These are phyloP conservation scores for Scaptomyza reducta DNA, from an alignment of 2,888 invertebrate genomes.

Conservation along the genomic window DNA sequence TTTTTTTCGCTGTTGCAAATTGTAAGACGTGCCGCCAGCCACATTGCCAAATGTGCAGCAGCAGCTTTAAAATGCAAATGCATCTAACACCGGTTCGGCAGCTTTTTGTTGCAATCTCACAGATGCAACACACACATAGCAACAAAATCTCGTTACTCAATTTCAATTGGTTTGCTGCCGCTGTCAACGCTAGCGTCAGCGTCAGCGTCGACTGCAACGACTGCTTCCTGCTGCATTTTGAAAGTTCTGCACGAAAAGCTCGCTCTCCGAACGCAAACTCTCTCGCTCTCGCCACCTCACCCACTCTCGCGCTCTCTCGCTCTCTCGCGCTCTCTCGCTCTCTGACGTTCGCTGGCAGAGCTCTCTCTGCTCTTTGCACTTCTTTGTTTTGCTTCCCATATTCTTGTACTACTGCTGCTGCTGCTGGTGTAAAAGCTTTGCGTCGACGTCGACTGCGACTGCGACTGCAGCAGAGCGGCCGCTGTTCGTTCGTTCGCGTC, in stretches of 20 bases:
- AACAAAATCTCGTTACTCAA: slow-evolving; percentile 77
- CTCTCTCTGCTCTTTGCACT: slow-evolving; percentile 68
- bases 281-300: slow-evolving; percentile 16
- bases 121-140: slow-evolving; percentile 45
- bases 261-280: slow-evolving; percentile 36
- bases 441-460: slow-evolving; percentile 53
- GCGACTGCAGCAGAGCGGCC: slow-evolving; percentile 46
- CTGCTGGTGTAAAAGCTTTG: slow-evolving; percentile 72
- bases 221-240: slow-evolving; percentile 66
- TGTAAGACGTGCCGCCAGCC: slow-evolving; percentile 67
- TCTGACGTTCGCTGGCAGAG: slow-evolving; percentile 20
- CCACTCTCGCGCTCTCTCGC: slow-evolving; percentile 9
- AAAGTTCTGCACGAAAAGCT: slow-evolving; percentile 69
- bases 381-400: slow-evolving; percentile 79
- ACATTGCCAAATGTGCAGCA: slow-evolving; percentile 63
- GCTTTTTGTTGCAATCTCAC: slow-evolving; percentile 68
- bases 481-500: slow-evolving; percentile 68
- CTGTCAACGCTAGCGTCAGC: slow-evolving; percentile 18
- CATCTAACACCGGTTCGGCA: slow-evolving; percentile 79
- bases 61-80: slow-evolving; percentile 72
- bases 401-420: slow-evolving; percentile 56
- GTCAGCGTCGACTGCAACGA: slow-evolving; percentile 9
- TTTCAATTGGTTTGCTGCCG: slow-evolving; percentile 73
- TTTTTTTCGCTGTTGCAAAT: slow-evolving; percentile 62
- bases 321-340: slow-evolving; percentile 3